A percentile compares a stretch with the other conserved stretches of the same genome.
Evolutionary conservation across 2,888 invertebrate species (phyloP).

Genomic region (Syrista parreyssii): DNA sequence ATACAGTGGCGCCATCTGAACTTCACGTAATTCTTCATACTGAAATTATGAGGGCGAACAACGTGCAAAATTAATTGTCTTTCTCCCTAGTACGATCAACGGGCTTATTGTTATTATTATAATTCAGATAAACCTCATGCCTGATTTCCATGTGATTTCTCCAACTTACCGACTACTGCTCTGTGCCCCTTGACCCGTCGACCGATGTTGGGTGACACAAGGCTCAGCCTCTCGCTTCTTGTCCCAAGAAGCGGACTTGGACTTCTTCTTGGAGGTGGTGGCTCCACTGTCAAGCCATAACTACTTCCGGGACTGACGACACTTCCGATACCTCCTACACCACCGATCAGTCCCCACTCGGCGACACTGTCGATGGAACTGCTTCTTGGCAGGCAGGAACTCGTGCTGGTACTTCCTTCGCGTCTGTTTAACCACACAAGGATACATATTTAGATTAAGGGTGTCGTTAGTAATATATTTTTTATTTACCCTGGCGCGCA

Average conservation of each 20-base stretch:
- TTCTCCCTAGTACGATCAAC: too few species aligned
- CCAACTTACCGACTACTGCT: conserved; percentile 77
- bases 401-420: conserved; percentile 47
- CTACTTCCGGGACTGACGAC: conserved; percentile 62
- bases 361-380: conserved; percentile 78
- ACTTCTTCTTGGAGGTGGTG: conserved; percentile 61
- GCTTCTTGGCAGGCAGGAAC: conserved; percentile 72
- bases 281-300: conserved; percentile 53
- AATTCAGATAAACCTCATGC: too few species aligned
- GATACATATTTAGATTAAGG: too few species aligned
- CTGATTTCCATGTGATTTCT: neutral
- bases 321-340: conserved; percentile 58
- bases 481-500: too few species aligned
- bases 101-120: too few species aligned
- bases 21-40: too few species aligned
- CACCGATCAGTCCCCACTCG: conserved; percentile 52
- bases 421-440: conserved; percentile 35
- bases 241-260: conserved; percentile 65
- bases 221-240: conserved; percentile 69
- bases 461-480: too few species aligned
- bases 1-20: too few species aligned
- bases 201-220: conserved; percentile 81
- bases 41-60: too few species aligned
- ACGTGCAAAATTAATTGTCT: too few species aligned
- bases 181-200: conserved; percentile 81